Conservation (phyloP, 2,113 vertebrate species). For the Dolichotis patagonum region DNA sequence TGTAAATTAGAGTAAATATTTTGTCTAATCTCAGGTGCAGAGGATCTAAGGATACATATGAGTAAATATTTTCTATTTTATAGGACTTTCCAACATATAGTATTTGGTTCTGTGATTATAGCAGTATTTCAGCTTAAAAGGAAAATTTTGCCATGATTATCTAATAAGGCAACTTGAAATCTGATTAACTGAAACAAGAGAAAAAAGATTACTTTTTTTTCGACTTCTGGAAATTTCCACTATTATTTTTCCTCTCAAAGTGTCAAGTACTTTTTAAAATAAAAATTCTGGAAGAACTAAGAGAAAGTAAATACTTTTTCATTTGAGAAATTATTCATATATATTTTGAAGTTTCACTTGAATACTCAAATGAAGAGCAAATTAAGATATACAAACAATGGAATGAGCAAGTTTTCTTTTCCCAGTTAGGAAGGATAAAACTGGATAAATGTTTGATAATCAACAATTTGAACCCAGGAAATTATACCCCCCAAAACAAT, state of each 20-base stretch:
- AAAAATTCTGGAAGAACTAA: slow-evolving; percentile 39
- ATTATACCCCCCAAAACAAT: not conserved
- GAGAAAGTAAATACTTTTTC: not conserved
- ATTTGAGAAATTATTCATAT: slow-evolving; percentile 71
- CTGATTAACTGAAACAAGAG: not conserved
- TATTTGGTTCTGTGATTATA: not conserved
- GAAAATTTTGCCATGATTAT: not conserved
- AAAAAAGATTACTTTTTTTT: not conserved
- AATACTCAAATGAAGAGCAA: not conserved
- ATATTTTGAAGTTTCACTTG: slow-evolving; percentile 65
- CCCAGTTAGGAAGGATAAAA: not conserved
- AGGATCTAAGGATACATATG: not conserved
- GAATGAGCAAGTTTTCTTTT: not conserved
- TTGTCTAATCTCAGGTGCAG: not conserved
- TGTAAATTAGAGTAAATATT: not conserved
- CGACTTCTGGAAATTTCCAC: not conserved
- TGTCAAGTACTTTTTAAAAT: slow-evolving; percentile 55
- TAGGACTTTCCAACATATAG: not conserved
- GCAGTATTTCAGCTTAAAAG: not conserved
- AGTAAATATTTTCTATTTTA: not conserved
- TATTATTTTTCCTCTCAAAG: not conserved
- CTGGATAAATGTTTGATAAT: not conserved
- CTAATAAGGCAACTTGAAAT: not conserved
- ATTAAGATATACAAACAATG: not conserved
- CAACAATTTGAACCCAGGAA: not conserved